phyloP scores from a whole-genome alignment of 2,113 vertebrate species.

The Lophotis ruficrista region DNA sequence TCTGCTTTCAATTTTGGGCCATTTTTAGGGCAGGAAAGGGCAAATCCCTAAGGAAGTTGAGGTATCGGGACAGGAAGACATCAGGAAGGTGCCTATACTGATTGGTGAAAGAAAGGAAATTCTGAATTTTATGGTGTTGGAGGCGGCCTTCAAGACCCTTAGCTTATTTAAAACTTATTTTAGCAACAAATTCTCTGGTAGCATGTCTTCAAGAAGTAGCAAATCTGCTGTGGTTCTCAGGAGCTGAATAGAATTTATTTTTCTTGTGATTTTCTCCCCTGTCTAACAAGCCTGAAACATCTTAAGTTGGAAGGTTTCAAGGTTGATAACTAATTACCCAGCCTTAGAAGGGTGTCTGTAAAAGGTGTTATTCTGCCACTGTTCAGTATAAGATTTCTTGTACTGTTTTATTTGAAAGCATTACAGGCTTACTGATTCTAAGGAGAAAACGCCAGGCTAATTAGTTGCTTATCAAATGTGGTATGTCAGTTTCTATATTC shows the following conservation, averaged over 20 bases:
- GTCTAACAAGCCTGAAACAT: background rate
- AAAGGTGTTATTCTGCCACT: background rate
- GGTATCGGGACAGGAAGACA: background rate
- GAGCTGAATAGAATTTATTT: background rate
- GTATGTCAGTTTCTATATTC: background rate
- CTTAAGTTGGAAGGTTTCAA: background rate
- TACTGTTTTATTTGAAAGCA: background rate
- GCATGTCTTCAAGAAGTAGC: background rate
- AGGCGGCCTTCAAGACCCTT: background rate
- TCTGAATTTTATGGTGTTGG: background rate
- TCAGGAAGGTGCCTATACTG: background rate
- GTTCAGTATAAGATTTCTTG: background rate
- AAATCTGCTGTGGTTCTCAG: background rate
- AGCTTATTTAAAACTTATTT: background rate
- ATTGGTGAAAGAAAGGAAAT: background rate
- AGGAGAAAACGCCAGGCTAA: background rate
- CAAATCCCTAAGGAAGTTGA: background rate
- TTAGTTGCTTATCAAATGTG: background rate
- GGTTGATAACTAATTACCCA: constrained; percentile 22
- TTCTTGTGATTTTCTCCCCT: background rate
- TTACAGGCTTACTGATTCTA: background rate
- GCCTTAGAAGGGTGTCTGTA: background rate
- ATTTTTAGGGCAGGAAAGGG: background rate
- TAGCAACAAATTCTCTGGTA: background rate
- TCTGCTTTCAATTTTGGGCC: background rate